A percentile compares a stretch with the other conserved stretches of the same genome.
Evolutionary conservation across 1,140 invertebrate species (phyloP).

Genomic region (Nasonia vitripennis): DNA sequence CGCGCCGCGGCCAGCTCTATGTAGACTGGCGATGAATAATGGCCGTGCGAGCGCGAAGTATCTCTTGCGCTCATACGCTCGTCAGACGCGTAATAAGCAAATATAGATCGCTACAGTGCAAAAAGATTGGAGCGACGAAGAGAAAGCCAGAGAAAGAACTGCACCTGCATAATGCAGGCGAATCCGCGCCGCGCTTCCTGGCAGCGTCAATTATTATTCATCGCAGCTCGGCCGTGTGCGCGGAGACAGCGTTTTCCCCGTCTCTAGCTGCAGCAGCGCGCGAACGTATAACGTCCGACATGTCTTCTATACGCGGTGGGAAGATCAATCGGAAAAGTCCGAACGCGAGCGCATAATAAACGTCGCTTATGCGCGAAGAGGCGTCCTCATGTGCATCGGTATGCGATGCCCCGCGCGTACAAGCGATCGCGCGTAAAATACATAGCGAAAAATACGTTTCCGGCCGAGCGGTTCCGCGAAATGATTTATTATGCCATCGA

Average conservation of each 20-base stretch:
- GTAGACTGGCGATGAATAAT: not conserved
- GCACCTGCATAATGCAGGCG: not conserved
- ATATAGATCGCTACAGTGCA: not conserved
- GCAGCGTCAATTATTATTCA: not conserved
- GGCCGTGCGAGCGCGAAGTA: not conserved
- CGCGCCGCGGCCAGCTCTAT: not conserved
- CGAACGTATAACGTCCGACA: too few species aligned
- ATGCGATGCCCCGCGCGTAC: not conserved
- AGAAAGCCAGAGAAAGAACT: not conserved
- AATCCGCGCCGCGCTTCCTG: not conserved
- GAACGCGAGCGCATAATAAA: too few species aligned
- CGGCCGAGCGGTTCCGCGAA: constrained; percentile 72
- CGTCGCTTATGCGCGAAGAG: too few species aligned
- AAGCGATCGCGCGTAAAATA: constrained; percentile 54
- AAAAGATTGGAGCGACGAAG: not conserved
- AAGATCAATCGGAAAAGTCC: too few species aligned
- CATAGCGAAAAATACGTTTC: constrained; percentile 70
- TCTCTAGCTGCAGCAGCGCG: too few species aligned
- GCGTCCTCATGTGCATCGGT: not conserved
- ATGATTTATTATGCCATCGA: constrained; percentile 73
- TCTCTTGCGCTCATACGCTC: not conserved
- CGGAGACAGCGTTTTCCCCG: too few species aligned
- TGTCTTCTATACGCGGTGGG: too few species aligned
- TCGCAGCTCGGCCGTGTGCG: too few species aligned
- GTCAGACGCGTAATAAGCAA: not conserved